Conservation (phyloP, 2,888 invertebrate genomes). For the Adelphocoris suturalis region DNA sequence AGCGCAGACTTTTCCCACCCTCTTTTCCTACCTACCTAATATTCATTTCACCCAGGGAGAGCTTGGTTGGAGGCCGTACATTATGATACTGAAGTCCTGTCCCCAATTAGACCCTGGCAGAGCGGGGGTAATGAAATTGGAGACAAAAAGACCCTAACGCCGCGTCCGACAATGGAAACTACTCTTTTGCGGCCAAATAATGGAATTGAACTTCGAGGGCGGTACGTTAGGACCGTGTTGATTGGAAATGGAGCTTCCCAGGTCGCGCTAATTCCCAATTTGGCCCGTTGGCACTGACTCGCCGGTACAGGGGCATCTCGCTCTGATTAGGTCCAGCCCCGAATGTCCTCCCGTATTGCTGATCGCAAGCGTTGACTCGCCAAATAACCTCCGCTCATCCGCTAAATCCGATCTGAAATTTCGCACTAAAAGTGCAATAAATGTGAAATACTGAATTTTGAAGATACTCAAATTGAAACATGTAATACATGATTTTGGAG, state of each 20-base stretch:
- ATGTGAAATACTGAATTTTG: too few species aligned
- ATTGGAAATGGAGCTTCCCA: slow-evolving; percentile 36
- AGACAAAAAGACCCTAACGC: not conserved
- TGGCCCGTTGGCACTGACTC: not conserved
- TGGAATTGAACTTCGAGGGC: slow-evolving; percentile 20
- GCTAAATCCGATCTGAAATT: too few species aligned
- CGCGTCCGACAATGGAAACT: not conserved
- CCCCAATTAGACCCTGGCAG: slow-evolving; percentile 13
- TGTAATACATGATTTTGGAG: too few species aligned
- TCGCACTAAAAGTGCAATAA: too few species aligned
- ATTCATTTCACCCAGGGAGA: too few species aligned
- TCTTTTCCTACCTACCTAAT: too few species aligned
- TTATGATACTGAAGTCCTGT: too few species aligned
- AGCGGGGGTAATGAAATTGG: not conserved
- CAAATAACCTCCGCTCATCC: not conserved
- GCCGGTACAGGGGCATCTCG: not conserved
- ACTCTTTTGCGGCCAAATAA: slow-evolving; percentile 22
- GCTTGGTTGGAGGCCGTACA: too few species aligned
- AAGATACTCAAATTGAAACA: too few species aligned
- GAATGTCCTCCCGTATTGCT: not conserved
- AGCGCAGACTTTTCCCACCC: too few species aligned
- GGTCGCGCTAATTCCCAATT: slow-evolving; percentile 6
- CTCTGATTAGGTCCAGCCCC: not conserved
- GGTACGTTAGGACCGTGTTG: not conserved
- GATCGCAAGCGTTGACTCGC: slow-evolving; percentile 1